Evolutionary conservation across 2,797 vertebrate genomes (phyloP), one percentile per base, ranked within the genome.

Genomic region (Etheostoma nigrum): DNA sequence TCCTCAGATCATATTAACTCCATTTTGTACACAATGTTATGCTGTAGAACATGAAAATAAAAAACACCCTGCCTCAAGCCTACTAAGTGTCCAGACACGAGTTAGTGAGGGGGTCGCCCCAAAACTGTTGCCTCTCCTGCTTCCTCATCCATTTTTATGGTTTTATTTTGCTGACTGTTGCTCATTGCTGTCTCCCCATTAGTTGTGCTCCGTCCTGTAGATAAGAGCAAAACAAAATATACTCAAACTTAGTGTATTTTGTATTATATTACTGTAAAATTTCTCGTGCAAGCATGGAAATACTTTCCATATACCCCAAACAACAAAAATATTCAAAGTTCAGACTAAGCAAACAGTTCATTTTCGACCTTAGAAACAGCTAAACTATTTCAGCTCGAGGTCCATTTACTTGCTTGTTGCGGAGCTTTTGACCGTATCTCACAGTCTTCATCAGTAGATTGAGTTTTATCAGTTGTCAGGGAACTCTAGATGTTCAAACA

Each of bases 1-100:
- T 79, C 74, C 44, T 75, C 61, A 72, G 57, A 76, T 87, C 74
- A 60, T 76, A 64, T 73, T 63, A 74, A 86, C 61, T 81, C 74
- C 79, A 82, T 84, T 89, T 88, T 93, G 87, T 91, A 90, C 85
- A 79, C 76, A 40, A 71, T 89, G 88, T 91, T 68, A 76, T 91
- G 83, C 83, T 94, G 88, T 88, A 89, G 89, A 93, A 92, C 91
- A 91, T 93, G 90, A 91, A 92, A 94, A 93, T 92, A 91, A 94
- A 94, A 94, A 87, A 87, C 86, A 83, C 80, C 78, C 64, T 89
- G 86, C 78, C 85, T 92, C 84, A 86, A 92, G 85, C 85, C 83
- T 82, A 77, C 65, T 62, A 40, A 83, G 87, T 92, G 84, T 92
- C 88, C 71, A 42, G 58, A 82, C 82, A 85, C 81, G 0, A 84